Percentiles rank a stretch among this genome's conserved stretches.
These are phyloP conservation scores for Neodiprion virginianus DNA, from an alignment of 1,140 invertebrate genomes.

Conservation along the genomic window DNA sequence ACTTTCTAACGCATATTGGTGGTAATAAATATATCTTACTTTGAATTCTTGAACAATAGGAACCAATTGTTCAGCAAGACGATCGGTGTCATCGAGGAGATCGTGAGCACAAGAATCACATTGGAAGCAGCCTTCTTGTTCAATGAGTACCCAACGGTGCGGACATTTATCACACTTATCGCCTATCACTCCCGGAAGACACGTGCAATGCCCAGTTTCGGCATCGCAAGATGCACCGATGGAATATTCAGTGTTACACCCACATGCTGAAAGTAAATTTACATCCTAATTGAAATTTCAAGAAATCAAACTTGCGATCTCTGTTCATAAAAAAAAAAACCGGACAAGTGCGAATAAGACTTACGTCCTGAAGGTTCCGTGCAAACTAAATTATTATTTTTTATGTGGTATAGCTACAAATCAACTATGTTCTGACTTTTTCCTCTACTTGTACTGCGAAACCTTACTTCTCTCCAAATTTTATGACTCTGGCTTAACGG, in stretches of 20 bases:
- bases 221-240: conserved; percentile 89
- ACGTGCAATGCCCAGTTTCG: conserved; percentile 90
- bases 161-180: conserved; percentile 95
- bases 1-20: no score
- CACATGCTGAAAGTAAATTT: conserved; percentile 69
- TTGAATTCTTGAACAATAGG: conserved; percentile 75
- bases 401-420: conserved; percentile 3
- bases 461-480: no score
- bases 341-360: conserved; percentile 8
- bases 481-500: no score
- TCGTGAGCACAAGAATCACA: conserved; percentile 91
- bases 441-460: no score
- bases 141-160: conserved; percentile 75
- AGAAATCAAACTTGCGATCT: neutral
- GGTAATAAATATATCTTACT: conserved; percentile 53
- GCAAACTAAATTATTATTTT: neutral
- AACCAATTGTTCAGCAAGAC: conserved; percentile 68
- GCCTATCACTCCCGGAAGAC: conserved; percentile 93
- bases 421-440: neutral
- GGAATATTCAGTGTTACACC: conserved; percentile 87
- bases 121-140: conserved; percentile 74
- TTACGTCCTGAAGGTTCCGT: conserved; percentile 8
- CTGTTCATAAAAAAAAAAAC: neutral
- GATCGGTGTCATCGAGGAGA: conserved; percentile 85
- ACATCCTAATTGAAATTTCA: neutral